These are phyloP conservation scores for Tupaia chinensis DNA, from an alignment of 2,113 vertebrate species.

Conservation along the genomic window DNA sequence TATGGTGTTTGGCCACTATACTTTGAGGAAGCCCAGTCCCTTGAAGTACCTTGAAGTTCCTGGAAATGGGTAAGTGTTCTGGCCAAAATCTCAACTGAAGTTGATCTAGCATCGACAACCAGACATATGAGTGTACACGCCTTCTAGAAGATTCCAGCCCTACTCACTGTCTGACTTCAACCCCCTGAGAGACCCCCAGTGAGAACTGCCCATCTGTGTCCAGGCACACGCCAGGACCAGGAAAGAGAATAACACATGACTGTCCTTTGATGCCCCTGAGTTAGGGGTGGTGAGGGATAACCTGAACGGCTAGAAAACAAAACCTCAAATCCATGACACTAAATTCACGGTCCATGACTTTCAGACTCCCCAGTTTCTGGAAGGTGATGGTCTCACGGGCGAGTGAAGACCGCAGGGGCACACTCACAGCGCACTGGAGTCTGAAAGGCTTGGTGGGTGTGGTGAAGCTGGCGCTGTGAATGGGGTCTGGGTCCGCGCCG, in stretches of 20 bases:
- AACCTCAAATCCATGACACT: neutral
- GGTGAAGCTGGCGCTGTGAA: constrained; percentile 90
- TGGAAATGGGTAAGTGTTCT: neutral
- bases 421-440: constrained; percentile 92
- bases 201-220: neutral
- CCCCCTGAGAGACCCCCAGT: neutral
- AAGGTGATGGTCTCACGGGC: neutral
- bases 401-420: neutral
- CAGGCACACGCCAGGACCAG: neutral
- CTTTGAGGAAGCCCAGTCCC: neutral
- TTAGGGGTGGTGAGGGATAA: neutral
- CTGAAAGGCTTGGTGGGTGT: constrained; percentile 81
- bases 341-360: neutral
- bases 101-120: neutral
- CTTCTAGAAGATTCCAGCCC: neutral
- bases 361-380: neutral
- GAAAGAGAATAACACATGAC: neutral
- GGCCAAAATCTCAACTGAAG: neutral
- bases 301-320: neutral
- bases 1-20: neutral
- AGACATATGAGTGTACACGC: neutral
- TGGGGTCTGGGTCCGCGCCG: constrained; percentile 82
- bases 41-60: neutral
- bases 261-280: neutral
- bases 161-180: neutral